phyloP scores from a whole-genome alignment of 2,888 invertebrate genomes.

The Colostygia pectinataria region DNA sequence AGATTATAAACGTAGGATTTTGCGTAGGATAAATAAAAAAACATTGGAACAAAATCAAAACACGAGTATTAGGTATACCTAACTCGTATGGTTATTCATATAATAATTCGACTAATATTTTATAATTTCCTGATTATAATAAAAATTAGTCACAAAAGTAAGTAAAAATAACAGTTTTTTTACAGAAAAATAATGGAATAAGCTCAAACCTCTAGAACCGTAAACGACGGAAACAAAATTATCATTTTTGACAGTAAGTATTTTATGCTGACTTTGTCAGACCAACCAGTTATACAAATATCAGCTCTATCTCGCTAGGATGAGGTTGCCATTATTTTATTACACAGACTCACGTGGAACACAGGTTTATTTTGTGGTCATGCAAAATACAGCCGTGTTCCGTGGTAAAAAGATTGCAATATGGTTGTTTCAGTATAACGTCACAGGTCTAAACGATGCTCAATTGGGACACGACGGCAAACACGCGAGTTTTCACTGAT shows the following conservation, averaged over 20 bases:
- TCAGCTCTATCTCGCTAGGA: conserved; percentile 3
- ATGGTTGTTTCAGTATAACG: conserved; percentile 18
- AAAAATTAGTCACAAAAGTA: too few relatives aligned
- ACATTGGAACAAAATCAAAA: too few relatives aligned
- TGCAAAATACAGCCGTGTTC: conserved; percentile 11
- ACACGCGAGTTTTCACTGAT: conserved; percentile 54
- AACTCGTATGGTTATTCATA: too few relatives aligned
- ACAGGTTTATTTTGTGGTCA: conserved; percentile 5
- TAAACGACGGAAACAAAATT: conserved; percentile 5
- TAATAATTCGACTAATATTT: too few relatives aligned
- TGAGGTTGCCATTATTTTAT: conserved; percentile 24
- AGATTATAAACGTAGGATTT: too few relatives aligned
- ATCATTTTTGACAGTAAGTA: conserved; percentile 5
- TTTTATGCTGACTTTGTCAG: conserved; percentile 10
- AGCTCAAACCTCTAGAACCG: not conserved
- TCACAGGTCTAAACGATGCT: conserved; percentile 32
- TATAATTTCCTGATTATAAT: too few relatives aligned
- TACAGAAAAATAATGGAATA: not conserved
- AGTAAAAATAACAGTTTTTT: not conserved
- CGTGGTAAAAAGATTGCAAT: conserved; percentile 18
- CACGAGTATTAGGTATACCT: too few relatives aligned
- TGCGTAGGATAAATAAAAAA: too few relatives aligned
- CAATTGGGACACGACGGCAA: conserved; percentile 51
- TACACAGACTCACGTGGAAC: conserved; percentile 16
- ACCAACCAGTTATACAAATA: not conserved